Evolutionary conservation across 2,113 vertebrate genomes (phyloP).

Genomic region (Epinephelus moara): DNA sequence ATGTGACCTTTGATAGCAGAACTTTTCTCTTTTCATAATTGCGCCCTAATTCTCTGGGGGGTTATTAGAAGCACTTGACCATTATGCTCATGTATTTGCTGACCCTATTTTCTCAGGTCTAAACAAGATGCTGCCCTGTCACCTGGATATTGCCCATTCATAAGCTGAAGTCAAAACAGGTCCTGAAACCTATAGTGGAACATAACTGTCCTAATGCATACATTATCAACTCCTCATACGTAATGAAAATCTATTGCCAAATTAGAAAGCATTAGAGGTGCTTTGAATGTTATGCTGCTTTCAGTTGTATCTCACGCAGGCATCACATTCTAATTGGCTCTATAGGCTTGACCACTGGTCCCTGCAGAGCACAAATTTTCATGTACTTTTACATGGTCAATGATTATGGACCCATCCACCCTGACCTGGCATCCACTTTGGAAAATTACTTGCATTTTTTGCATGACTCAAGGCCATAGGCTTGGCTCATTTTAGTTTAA

Average conservation of each 20-base stretch:
- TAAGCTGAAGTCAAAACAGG: background rate
- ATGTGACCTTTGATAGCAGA: constrained; percentile 31
- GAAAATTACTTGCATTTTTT: constrained; percentile 45
- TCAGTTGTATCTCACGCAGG: background rate
- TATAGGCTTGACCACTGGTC: constrained; percentile 3
- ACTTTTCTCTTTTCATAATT: constrained; percentile 29
- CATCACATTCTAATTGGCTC: constrained; percentile 5
- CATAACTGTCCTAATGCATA: constrained; percentile 1
- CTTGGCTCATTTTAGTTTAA: constrained; percentile 33
- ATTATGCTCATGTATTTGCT: constrained; percentile 53
- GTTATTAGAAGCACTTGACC: constrained; percentile 53
- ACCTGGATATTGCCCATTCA: constrained; percentile 36
- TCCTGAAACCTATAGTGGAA: background rate
- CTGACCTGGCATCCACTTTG: constrained; percentile 41
- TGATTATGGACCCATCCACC: constrained; percentile 17
- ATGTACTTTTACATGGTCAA: background rate
- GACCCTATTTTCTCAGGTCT: constrained; percentile 26
- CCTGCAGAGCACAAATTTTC: background rate
- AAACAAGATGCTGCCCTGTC: constrained; percentile 35
- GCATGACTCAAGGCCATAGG: constrained; percentile 21
- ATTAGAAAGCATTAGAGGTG: constrained; percentile 22
- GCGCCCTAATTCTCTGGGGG: constrained; percentile 19
- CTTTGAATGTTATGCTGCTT: constrained; percentile 7
- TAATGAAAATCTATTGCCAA: constrained; percentile 22
- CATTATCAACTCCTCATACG: constrained; percentile 4